Evolutionary conservation across 2,113 vertebrate species (phyloP).

Genomic region (Bos javanicus): DNA sequence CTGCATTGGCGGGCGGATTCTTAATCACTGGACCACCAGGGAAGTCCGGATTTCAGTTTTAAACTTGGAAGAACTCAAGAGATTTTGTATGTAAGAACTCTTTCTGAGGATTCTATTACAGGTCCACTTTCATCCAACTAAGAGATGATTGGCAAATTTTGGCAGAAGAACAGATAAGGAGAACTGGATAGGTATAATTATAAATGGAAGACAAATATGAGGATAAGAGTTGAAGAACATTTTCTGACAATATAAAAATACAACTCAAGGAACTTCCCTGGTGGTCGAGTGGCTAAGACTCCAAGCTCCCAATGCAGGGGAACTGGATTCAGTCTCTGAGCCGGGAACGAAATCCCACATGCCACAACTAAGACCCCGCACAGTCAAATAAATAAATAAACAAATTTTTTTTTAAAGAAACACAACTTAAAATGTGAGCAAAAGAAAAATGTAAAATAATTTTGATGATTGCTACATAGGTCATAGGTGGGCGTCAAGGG

Average conservation of each 20-base stretch:
- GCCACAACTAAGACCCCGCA: background rate
- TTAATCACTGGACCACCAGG: background rate
- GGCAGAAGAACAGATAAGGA: background rate
- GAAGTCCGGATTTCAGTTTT: background rate
- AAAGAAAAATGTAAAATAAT: background rate
- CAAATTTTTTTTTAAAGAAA: background rate
- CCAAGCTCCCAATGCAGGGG: background rate
- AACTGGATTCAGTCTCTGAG: background rate
- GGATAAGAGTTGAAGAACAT: background rate
- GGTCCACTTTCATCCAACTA: background rate
- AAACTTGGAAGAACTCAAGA: slow-evolving; percentile 37
- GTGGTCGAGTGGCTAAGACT: background rate
- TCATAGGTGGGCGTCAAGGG: background rate
- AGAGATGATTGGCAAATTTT: background rate
- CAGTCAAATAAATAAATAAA: background rate
- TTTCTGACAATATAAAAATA: background rate
- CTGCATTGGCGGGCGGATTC: background rate
- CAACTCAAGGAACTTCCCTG: background rate
- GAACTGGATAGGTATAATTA: background rate
- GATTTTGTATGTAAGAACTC: background rate
- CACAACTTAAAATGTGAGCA: background rate
- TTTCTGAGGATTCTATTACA: background rate
- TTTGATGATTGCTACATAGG: background rate
- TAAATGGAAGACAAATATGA: background rate
- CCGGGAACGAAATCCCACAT: background rate